Conservation (phyloP, 2,113 vertebrate species). For the Suncus etruscus region DNA sequence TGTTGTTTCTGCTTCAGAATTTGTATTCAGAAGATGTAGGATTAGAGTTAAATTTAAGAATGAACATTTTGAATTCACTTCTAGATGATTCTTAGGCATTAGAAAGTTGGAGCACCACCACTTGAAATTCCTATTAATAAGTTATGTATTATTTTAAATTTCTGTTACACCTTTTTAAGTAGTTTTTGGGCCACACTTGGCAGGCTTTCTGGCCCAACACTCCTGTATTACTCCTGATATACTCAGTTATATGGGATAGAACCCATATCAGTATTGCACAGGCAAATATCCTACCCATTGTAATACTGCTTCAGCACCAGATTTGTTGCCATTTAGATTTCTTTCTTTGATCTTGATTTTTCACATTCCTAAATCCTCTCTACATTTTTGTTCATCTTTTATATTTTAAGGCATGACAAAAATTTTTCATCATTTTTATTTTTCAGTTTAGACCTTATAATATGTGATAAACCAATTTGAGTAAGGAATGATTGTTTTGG, state of each 20-base stretch:
- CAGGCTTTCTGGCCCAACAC: too few species aligned
- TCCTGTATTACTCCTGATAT: too few species aligned
- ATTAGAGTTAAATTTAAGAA: not conserved
- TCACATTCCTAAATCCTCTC: not conserved
- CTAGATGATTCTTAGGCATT: not conserved
- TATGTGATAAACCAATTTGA: not conserved
- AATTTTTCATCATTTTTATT: not conserved
- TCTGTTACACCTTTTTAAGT: not conserved
- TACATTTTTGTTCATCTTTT: not conserved
- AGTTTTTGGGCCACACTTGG: too few species aligned
- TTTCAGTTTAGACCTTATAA: not conserved
- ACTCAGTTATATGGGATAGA: too few species aligned
- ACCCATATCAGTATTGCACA: too few species aligned
- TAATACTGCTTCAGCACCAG: too few species aligned
- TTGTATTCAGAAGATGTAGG: not conserved
- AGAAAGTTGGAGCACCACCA: not conserved
- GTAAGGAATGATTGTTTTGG: not conserved
- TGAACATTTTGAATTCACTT: not conserved
- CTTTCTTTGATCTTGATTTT: not conserved
- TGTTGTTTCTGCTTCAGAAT: not conserved
- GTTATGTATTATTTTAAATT: not conserved
- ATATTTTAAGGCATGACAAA: not conserved
- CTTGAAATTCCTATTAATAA: not conserved
- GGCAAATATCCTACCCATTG: too few species aligned
- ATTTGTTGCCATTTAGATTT: not conserved